A percentile compares a stretch with the other conserved stretches of the same genome.
Conservation (phyloP, 2,797 vertebrate genomes). For the Microtus californicus region DNA sequence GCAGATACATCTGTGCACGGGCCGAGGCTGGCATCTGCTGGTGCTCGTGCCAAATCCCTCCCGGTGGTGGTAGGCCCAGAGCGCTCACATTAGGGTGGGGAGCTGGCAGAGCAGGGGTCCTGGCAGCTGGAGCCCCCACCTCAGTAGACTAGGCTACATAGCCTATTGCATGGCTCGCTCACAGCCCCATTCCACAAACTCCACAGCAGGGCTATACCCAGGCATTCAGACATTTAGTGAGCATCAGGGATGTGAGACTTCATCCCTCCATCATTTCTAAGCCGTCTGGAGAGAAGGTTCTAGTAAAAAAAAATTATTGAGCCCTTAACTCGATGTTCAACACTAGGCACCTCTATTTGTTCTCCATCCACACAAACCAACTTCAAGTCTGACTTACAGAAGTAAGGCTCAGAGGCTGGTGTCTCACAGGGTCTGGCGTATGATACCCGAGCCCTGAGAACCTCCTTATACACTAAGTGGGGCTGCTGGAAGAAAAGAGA, state of each 20-base stretch:
- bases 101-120: neutral
- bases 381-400: neutral
- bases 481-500: rapidly evolving
- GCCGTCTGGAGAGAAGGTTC: neutral
- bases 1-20: constrained; percentile 80
- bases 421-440: neutral
- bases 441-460: neutral
- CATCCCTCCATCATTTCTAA: neutral
- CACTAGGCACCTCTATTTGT: neutral
- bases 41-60: constrained; percentile 72
- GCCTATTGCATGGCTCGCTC: neutral
- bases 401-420: neutral
- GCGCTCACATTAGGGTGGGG: neutral
- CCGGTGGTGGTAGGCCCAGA: neutral
- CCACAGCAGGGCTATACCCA: neutral
- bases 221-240: neutral
- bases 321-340: neutral
- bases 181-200: neutral
- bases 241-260: neutral
- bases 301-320: neutral
- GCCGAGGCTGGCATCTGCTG: constrained; percentile 79
- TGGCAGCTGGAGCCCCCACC: constrained; percentile 22
- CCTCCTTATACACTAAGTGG: neutral
- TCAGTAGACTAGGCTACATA: neutral
- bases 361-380: neutral